phyloP scores from a whole-genome alignment of 1,140 invertebrate species.

The Trichonephila clavata region DNA sequence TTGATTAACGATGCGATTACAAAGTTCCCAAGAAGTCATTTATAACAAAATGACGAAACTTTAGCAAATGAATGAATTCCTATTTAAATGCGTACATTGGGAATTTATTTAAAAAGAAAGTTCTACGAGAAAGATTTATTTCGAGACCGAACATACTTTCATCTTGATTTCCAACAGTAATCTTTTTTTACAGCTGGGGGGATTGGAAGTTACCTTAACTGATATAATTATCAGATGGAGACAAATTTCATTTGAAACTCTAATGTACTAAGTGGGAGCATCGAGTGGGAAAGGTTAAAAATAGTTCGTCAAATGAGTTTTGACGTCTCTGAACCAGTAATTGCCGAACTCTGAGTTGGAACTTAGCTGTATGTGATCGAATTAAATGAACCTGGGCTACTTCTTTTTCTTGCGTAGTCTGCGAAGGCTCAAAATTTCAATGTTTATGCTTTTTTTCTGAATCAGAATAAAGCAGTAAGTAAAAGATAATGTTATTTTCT shows the following conservation, averaged over 20 bases:
- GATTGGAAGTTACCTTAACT: neutral
- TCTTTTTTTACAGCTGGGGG: neutral
- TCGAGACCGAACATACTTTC: neutral
- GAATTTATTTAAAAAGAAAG: neutral
- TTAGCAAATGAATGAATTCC: neutral
- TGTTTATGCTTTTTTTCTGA: too few relatives aligned
- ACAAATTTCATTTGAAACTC: slow-evolving; percentile 5
- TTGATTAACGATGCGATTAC: neutral
- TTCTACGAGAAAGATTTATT: neutral
- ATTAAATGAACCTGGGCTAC: neutral
- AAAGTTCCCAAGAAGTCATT: neutral
- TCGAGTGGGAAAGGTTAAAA: neutral
- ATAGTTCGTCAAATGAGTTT: slow-evolving; percentile 14
- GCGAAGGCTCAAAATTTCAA: too few relatives aligned
- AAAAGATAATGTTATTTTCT: too few relatives aligned
- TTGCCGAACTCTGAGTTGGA: neutral
- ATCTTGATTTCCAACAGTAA: neutral
- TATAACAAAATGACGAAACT: neutral
- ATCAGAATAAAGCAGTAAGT: too few relatives aligned
- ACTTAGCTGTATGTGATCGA: neutral
- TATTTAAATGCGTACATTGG: neutral
- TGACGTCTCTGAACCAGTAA: neutral
- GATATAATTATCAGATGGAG: neutral
- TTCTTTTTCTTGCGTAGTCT: too few relatives aligned
- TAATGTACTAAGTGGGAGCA: neutral